Evolutionary conservation across 2,113 vertebrate genomes (phyloP).

Genomic region (Campylomormyrus tamandua): DNA sequence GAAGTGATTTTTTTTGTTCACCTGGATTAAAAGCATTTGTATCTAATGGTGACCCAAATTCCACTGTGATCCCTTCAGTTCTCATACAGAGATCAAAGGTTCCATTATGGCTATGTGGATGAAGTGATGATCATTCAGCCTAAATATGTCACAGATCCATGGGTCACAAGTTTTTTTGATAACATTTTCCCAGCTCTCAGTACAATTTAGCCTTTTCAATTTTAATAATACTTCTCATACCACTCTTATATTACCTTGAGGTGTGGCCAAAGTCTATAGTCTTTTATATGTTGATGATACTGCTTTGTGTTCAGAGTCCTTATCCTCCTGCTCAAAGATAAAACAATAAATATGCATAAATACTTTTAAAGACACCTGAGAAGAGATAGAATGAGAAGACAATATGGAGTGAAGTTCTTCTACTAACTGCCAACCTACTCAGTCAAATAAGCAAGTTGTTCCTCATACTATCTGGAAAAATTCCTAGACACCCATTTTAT

Average conservation of each 20-base stretch:
- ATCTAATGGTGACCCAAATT: constrained; percentile 22
- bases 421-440: background rate
- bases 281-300: constrained; percentile 7
- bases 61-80: constrained; percentile 36
- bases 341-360: background rate
- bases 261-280: background rate
- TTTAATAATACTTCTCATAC: background rate
- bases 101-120: constrained; percentile 36
- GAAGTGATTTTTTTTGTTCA: constrained; percentile 14
- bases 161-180: background rate
- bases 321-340: background rate
- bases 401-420: background rate
- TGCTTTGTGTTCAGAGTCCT: background rate
- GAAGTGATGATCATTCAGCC: constrained; percentile 29
- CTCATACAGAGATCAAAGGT: constrained; percentile 48
- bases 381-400: background rate
- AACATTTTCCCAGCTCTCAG: background rate
- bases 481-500: background rate
- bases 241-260: background rate
- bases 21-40: constrained; percentile 35
- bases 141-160: background rate
- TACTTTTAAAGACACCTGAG: background rate
- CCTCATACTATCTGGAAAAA: background rate
- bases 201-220: background rate
- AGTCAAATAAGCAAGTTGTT: background rate